Base-by-base conservation (phyloP, 2,113 vertebrate genomes). In the Electrona antarctica region DNA sequence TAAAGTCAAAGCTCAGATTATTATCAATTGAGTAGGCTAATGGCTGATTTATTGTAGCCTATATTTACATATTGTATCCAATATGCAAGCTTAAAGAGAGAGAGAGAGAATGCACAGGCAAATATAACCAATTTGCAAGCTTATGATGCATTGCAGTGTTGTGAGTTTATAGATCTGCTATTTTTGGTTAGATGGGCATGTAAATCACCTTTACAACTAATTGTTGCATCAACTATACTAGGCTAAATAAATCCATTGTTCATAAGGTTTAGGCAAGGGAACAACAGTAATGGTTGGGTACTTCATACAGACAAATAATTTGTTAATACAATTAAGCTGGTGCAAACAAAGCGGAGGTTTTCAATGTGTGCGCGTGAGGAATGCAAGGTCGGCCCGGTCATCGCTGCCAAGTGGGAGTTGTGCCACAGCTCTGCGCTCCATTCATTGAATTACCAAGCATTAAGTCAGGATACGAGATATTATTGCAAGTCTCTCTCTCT, bases 391-490 rank as follows among this genome's bases (percentile, higher is more conserved):
- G 57, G 71, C 60, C 48, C 48, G 58, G 59, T 58, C 4, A 4
- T 7, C 13, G 60, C 33, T 60, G 65, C 79, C 78, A 87, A 59
- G 61, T 84, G 79, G 33, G 82, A 88, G 12, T 3, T 2, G 65
- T 70, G 81, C 85, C 87, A 85, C 14, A 50, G 54, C 69, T 78
- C 69, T 61, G 48, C 62, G 62, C 51, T 77, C 76, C 78, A 64
- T 83, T 76, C 73, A 79, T 47, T 77, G 68, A 86, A 84, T 81
- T 77, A 78, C 58, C 46, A 64, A 56, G 55, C 76, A 80, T 85
- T 76, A 79, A 81, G 77, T 85, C 67, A 77, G 78, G 78, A 78
- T 65, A 68, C 65, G 76, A 84, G 79, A 83, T 84, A 84, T 81
- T 76, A 81, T 73, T 78, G 67, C 80, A 79, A 79, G 77, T 67